phyloP scores from a whole-genome alignment of 2,888 invertebrate species.

The Diplazon laetatorius region DNA sequence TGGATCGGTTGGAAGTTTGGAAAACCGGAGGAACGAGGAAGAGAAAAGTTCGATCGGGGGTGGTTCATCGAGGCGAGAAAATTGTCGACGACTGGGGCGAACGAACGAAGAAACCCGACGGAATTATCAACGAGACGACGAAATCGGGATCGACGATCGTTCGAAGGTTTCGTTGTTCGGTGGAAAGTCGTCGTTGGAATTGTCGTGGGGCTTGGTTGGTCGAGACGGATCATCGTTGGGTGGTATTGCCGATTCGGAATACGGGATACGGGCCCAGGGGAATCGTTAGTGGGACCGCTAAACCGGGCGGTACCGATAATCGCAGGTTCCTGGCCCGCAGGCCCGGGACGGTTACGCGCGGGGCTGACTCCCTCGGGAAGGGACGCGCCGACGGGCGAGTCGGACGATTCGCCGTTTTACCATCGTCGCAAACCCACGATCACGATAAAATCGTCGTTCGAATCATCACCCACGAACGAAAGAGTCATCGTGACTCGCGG shows the following conservation, averaged over 20 bases:
- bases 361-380: conserved; percentile 75
- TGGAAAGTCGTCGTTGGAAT: conserved; percentile 62
- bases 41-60: too few relatives aligned
- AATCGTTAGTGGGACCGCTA: conserved; percentile 78
- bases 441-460: neutral
- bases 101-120: conserved; percentile 6
- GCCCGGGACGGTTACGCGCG: conserved; percentile 76
- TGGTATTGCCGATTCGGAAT: conserved; percentile 41
- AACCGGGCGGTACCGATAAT: conserved; percentile 65
- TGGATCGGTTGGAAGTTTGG: conserved; percentile 23
- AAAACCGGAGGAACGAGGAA: conserved; percentile 33
- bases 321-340: conserved; percentile 71
- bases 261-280: conserved; percentile 71
- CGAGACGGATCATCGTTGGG: too few relatives aligned
- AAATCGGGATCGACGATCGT: conserved; percentile 30
- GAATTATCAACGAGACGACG: conserved; percentile 2
- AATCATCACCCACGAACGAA: neutral
- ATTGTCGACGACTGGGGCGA: too few relatives aligned
- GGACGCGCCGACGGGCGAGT: conserved; percentile 70
- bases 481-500: neutral
- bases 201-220: conserved; percentile 74
- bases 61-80: too few relatives aligned
- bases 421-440: neutral
- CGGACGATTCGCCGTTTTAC: conserved; percentile 57
- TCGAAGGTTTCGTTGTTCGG: conserved; percentile 61